phyloP scores from a whole-genome alignment of 2,113 vertebrate genomes.

The Anoura caudifer region DNA sequence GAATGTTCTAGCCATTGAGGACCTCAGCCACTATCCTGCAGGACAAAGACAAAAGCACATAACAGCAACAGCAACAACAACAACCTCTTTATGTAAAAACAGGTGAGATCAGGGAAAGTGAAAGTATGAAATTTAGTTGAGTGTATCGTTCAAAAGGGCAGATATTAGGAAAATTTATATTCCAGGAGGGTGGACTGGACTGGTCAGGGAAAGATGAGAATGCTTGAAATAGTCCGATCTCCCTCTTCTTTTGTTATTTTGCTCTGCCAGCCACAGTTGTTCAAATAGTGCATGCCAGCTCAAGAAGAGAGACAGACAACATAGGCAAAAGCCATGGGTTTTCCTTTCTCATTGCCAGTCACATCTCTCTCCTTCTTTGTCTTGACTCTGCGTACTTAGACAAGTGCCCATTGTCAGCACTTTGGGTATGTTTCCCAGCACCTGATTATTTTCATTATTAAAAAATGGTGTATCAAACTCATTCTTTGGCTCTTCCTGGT shows the following conservation, averaged over 20 bases:
- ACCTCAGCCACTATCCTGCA: rapidly evolving
- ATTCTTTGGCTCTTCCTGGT: background rate
- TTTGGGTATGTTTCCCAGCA: background rate
- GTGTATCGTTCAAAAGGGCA: background rate
- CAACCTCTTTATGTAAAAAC: too few species aligned
- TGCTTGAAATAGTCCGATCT: rapidly evolving
- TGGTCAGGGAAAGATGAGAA: background rate
- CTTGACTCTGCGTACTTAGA: background rate
- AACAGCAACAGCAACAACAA: background rate
- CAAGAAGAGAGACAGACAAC: background rate
- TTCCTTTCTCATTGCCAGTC: rapidly evolving
- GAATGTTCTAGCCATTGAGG: background rate
- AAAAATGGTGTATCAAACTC: background rate
- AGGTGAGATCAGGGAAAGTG: background rate
- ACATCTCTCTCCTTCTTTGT: background rate
- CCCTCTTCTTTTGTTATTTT: background rate
- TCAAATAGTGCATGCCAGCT: background rate
- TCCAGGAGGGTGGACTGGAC: background rate
- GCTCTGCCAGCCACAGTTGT: background rate
- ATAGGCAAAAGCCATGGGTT: rapidly evolving
- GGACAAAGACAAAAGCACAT: background rate
- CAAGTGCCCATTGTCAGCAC: background rate
- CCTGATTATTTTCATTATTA: background rate
- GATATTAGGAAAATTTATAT: rapidly evolving
- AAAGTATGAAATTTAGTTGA: background rate